Evolutionary conservation across 2,888 invertebrate species (phyloP).

Genomic region (Volucella inflata): DNA sequence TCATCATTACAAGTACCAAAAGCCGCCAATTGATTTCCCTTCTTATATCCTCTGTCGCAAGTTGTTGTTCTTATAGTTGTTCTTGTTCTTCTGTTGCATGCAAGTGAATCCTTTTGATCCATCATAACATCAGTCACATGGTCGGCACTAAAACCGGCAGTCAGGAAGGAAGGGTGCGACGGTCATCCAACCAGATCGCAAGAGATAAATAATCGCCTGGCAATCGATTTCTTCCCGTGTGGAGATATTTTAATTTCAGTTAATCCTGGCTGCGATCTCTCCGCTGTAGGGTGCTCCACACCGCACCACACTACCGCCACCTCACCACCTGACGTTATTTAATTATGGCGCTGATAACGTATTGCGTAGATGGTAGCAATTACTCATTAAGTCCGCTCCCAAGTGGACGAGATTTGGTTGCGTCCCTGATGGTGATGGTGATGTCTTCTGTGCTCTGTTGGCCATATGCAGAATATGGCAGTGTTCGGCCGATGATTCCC

Average conservation of each 20-base stretch:
- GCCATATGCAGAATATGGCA: conserved; percentile 1
- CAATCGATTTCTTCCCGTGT: conserved; percentile 68
- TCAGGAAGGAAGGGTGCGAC: not conserved
- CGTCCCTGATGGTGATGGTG: conserved; percentile 3
- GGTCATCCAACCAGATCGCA: conserved; percentile 57
- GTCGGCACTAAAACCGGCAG: not conserved
- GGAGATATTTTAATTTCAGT: conserved; percentile 73
- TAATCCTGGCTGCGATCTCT: conserved; percentile 68
- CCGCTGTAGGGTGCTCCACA: conserved; percentile 34
- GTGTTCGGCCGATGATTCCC: conserved; percentile 36
- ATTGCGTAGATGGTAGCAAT: conserved; percentile 83
- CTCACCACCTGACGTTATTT: conserved; percentile 83
- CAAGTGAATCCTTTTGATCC: conserved; percentile 64
- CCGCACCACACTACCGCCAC: conserved; percentile 19
- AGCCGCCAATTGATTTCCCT: conserved; percentile 24
- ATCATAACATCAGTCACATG: conserved; percentile 70
- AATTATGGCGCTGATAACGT: conserved; percentile 83
- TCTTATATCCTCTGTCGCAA: not conserved
- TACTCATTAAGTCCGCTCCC: conserved; percentile 80
- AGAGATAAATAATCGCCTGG: conserved; percentile 72
- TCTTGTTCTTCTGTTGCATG: conserved; percentile 32
- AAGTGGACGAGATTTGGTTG: conserved; percentile 54
- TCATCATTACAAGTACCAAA: not conserved
- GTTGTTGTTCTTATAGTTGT: conserved; percentile 1
- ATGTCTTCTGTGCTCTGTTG: not conserved